Evolutionary conservation across 2,113 vertebrate species (phyloP), one percentile per base, ranked within the genome.

Genomic region (Lichenostomus cassidix): DNA sequence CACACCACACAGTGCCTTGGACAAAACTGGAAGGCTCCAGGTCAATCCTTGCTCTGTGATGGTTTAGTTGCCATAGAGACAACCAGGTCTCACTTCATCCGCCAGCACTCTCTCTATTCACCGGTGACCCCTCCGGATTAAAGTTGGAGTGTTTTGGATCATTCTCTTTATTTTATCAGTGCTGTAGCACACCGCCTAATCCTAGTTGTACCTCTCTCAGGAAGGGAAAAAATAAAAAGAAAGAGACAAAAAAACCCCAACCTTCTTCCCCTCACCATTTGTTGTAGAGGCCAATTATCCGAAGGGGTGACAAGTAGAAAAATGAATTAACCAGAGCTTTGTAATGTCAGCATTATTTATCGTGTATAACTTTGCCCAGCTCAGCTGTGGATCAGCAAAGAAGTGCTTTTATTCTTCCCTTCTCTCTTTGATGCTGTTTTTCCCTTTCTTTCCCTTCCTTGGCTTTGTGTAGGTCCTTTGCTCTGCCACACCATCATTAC

Each of bases 21-120:
- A 94, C 53, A 83, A 75, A 93, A 2, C 53, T 75, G 62, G 59
- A 96, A 94, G 89, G 56, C 92, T 96, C 78, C 95, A 96, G 96
- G 98, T 98, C 95, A 97, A 28, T 96, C 94, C 90, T 90, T 94
- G 87, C 95, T 92, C 94, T 42, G 73, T 44, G 87, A 83, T 97
- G 93, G 93, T 91, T 95, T 95, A 78, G 97, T 98, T 97, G 87
- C 96, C 97, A 97, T 97, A 97, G 98, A 97, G 96, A 98, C 94
- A 94, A 93, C 85, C 82, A 95, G 91, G 96, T 95, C 89, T 96
- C 73, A n/a, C 37, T 90, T 87, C 95, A 95, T 91, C 91, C 83
- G 81, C 42, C 28, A 47, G 73, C 93, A 69, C 95, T 83, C 27
- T 7, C 25, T 60, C 76, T 95, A 37, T 95, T 97, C 95, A 78